These are phyloP conservation scores for Drosophila nigrodunni DNA, from an alignment of 1,140 invertebrate genomes.

Conservation along the genomic window DNA sequence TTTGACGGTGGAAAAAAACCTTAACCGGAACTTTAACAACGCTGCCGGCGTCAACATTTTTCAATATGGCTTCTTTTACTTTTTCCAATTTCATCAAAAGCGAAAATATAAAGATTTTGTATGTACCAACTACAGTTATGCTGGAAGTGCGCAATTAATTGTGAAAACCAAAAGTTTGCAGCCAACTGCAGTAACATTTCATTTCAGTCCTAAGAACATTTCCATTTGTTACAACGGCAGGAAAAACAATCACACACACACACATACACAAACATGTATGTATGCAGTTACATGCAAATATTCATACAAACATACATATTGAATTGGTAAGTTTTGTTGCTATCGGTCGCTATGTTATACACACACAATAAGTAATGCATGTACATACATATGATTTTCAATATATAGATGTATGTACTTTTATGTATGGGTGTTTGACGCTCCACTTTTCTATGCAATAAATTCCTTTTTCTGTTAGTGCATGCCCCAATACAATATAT, in stretches of 20 bases:
- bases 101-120: conserved; percentile 21
- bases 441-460: conserved; percentile 77
- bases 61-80: conserved; percentile 70
- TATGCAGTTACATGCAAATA: conserved; percentile 9
- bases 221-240: conserved; percentile 7
- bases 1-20: conserved; percentile 54
- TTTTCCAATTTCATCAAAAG: conserved; percentile 40
- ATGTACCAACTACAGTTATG: conserved; percentile 11
- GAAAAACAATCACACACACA: neutral
- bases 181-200: conserved; percentile 20
- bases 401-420: conserved; percentile 2
- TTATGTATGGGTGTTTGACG: conserved; percentile 36
- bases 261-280: neutral
- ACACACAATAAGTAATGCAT: conserved; percentile 49
- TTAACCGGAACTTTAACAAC: conserved; percentile 63
- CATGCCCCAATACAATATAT: conserved; percentile 14
- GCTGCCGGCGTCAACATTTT: conserved; percentile 60
- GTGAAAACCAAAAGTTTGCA: conserved; percentile 6
- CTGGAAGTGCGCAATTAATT: conserved; percentile 17
- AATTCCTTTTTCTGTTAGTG: conserved; percentile 41
- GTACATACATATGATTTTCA: conserved; percentile 18
- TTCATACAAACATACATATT: conserved; percentile 33
- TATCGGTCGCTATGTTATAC: conserved; percentile 72
- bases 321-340: conserved; percentile 57
- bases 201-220: conserved; percentile 11